Base-by-base conservation (phyloP, 2,888 invertebrate genomes). In the Machimus atricapillus region DNA sequence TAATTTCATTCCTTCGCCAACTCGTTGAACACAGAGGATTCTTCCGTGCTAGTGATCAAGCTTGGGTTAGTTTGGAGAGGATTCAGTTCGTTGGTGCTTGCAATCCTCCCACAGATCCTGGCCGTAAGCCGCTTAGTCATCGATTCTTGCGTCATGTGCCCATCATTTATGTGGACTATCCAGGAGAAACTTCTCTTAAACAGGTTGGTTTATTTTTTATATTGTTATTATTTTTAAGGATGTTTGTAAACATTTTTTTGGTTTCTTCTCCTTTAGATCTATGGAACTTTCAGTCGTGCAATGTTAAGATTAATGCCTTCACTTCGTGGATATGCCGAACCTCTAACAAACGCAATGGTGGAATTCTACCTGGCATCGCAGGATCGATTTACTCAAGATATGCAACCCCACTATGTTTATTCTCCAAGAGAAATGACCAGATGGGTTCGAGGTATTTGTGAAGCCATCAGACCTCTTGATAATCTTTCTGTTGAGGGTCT, bases 321-420 rank as follows among this genome's bases (percentile, higher is more conserved):
- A 0, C 93, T 99, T 86, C 96, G 97, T 89, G 97, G 98, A 2
- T 98, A 97, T 92, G 97, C 99, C 0, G 99, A 99, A 91, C 98
- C 99, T 1, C 94, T 99, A 73, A 99, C 99, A 1, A 97, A 97
- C 91, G 99, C 99, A 1, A 99, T 99, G 99, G 99, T 99, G 14
- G 98, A 98, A 91, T 97, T 99, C 92, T 99, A 99, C 93, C 94
- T 99, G 86, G 95, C 96, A 7, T 99, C 99, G 6, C 99, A 99
- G 93, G 99, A 99, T 92, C 94, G 96, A 86, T 99, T 99, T 93
- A 99, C 99, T 0, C 99, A 99, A 93, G 99, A 99, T 93, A 99
- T 99, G 98, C 99, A 99, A 93, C 99, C 99, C 0, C 99, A 99
- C 93, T 99, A 99, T 92, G 99, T 99, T 0, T 99, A 99, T 94